phyloP scores from a whole-genome alignment of 2,113 vertebrate species.

The Elgaria multicarinata region DNA sequence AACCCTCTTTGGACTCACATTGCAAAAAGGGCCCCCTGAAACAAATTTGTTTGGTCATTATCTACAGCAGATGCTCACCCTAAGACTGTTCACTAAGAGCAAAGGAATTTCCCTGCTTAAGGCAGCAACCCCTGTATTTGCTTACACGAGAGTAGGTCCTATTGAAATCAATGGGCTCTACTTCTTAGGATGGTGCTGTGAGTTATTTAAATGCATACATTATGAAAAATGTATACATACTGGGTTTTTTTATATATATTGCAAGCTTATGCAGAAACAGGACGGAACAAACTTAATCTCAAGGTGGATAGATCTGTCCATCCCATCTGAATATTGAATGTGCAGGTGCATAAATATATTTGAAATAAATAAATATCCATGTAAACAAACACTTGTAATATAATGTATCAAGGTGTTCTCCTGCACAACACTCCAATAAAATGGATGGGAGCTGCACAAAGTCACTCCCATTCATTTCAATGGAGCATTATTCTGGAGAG shows the following conservation, averaged over 20 bases:
- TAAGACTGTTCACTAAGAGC: background rate
- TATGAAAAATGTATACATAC: too few species aligned
- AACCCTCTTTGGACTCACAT: conserved; percentile 15
- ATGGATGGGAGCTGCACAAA: background rate
- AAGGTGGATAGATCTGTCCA: too few species aligned
- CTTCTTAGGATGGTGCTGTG: too few species aligned
- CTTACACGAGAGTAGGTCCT: background rate
- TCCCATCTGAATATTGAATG: background rate
- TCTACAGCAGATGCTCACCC: background rate
- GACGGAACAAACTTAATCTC: too few species aligned
- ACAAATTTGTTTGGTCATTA: background rate
- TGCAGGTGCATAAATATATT: background rate
- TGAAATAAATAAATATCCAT: background rate
- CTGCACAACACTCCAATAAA: background rate
- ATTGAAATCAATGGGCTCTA: too few species aligned
- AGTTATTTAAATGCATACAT: too few species aligned
- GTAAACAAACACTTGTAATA: background rate
- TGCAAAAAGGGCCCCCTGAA: conserved; percentile 21
- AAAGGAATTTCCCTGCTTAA: conserved; percentile 11
- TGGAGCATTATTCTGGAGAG: background rate
- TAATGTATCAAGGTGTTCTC: background rate
- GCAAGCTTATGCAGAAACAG: too few species aligned
- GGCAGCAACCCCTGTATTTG: background rate
- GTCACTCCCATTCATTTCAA: background rate
- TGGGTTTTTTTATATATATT: too few species aligned